Evolutionary conservation across 2,113 vertebrate genomes (phyloP), one percentile per base, ranked within the genome.

Genomic region (Hyaena hyaena): DNA sequence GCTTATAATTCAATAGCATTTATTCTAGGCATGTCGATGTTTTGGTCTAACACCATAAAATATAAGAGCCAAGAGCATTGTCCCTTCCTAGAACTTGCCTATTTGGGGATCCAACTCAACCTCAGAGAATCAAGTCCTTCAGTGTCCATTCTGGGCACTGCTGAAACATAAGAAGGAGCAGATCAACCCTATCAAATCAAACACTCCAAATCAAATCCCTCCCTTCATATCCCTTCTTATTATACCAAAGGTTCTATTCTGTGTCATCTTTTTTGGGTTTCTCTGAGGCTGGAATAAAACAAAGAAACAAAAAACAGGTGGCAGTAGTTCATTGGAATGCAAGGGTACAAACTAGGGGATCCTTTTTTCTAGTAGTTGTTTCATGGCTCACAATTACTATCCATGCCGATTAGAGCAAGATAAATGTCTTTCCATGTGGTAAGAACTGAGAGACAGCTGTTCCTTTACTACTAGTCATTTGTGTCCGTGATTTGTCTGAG

Each of bases 331-430:
- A 87, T 88, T 96, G 71, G 23, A 87, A 82, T 88, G 93, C 68
- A 69, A 87, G 98, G 33, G 26, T 98, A 86, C 79, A 94, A 95
- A 93, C 69, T 1, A 31, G 0, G 3, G 45, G 4, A 31, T 74
- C 8, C 28, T 97, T 92, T 96, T 48, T 87, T 96, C 63, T 92
- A 91, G 24, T 90, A 97, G 98, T 95, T 97, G 53, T 97, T 74
- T 98, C 61, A 23, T 4, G 24, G 53, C 68, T 98, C 93, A 82
- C 76, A 97, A 96, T 97, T 96, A 90, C 48, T 28, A 93, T 93
- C 55, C 66, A 9, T 87, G 45, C 33, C 83, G 95, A 94, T 98
- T 98, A 98, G 61, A 35, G 92, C 31, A 96, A 97, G 88, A 97
- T 97, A 65, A n/a, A 93, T 90, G 48, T 71, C 96, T 97, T 94